Evolutionary conservation across 1,140 invertebrate species (phyloP), one percentile per base, ranked within the genome.

Genomic region (Magallana gigas): DNA sequence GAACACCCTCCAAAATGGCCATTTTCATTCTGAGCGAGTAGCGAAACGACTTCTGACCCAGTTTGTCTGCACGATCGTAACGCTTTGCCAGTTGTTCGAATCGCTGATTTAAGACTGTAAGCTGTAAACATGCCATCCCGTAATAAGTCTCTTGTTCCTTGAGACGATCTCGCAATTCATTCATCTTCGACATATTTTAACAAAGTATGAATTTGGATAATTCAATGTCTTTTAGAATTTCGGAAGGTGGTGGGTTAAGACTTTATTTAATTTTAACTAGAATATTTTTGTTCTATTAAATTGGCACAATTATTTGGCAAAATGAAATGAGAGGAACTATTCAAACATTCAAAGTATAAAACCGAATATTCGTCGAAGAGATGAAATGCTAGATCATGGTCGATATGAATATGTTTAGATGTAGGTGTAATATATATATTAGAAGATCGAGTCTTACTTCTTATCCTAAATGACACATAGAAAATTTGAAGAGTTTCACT

Each of bases 11-110:
- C 12, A 85, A 71, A 1, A 89, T 82, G 0, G 90, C 88, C 84
- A 91, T 91, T 16, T 85, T 68, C 86, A 91, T 85, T 12, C 88
- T 57, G 3, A 91, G 57, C 36, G 84, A 89, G 68, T 91, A 91
- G 7, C 90, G 84, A 59, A 89, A 88, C 0, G 89, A 80, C n/a
- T 84, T 23, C 7, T 88, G 81, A 7, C 89, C 85, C 18, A 71
- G 36, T 16, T 56, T 57, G 23, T 88, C 83, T 12, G 89, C 89
- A 23, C 57, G 18, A 23, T 90, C 89, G 29, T 88, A 90, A 29
- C 87, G 71, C 58, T 76, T 84, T 8, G 84, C 82, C 29, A 90
- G 57, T 9, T 88, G 84, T 18, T 90, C 85, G 48, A 90, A 86
- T 12, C 76, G 29, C 1, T 86, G 56, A 58, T 90, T 90, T 3